Conservation (phyloP, 1,140 invertebrate genomes). For the Phthorimaea operculella region DNA sequence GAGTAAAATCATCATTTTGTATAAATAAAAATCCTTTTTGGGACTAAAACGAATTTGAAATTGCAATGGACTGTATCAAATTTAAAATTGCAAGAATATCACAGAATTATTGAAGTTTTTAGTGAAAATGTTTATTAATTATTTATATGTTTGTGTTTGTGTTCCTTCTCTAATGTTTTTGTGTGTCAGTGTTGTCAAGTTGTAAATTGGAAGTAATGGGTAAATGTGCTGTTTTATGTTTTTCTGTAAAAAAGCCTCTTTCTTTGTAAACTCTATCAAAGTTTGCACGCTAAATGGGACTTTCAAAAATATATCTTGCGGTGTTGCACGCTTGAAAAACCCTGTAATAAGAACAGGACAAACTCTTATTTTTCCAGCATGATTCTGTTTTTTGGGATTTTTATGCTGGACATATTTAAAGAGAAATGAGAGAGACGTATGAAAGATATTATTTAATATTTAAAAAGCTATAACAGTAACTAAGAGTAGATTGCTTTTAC, state of each 20-base stretch:
- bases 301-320: constrained; percentile 15
- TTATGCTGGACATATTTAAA: constrained; percentile 6
- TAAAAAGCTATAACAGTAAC: not conserved
- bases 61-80: too few relatives aligned
- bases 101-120: too few relatives aligned
- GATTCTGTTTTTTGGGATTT: constrained; percentile 27
- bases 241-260: too few relatives aligned
- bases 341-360: constrained; percentile 25
- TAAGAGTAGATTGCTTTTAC: not conserved
- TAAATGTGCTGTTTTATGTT: too few relatives aligned
- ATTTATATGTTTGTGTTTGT: too few relatives aligned
- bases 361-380: constrained; percentile 36
- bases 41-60: not conserved
- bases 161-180: too few relatives aligned
- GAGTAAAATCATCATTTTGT: not conserved
- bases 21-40: not conserved
- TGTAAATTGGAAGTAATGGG: too few relatives aligned
- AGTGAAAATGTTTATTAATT: too few relatives aligned
- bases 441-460: not conserved
- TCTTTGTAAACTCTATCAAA: constrained; percentile 2
- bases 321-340: constrained; percentile 52
- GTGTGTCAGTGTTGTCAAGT: too few relatives aligned
- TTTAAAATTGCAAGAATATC: too few relatives aligned
- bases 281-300: constrained; percentile 16
- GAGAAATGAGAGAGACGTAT: not conserved